phyloP scores from a whole-genome alignment of 1,140 invertebrate species.

The Delia radicum region DNA sequence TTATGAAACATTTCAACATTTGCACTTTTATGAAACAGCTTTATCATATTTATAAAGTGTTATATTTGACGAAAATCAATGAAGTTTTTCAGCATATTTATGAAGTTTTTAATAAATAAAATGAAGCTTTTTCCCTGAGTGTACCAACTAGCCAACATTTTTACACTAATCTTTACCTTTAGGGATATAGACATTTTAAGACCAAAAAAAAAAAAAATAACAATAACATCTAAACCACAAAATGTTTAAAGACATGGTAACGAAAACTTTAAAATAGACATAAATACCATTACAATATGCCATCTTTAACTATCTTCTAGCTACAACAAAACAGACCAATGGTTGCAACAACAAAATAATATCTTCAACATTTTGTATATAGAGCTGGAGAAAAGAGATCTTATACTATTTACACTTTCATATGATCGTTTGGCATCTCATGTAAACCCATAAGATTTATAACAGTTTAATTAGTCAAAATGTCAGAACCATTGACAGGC shows the following conservation, averaged over 20 bases:
- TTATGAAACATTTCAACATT: too few relatives aligned
- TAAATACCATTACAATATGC: slow-evolving; percentile 22
- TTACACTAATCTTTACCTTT: not conserved
- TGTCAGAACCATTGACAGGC: slow-evolving; percentile 15
- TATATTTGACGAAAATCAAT: too few relatives aligned
- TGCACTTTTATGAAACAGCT: too few relatives aligned
- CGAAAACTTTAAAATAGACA: slow-evolving; percentile 16
- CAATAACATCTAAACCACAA: not conserved
- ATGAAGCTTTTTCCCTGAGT: too few relatives aligned
- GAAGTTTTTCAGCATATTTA: too few relatives aligned
- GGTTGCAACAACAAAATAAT: not conserved
- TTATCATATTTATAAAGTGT: too few relatives aligned
- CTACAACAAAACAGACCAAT: not conserved
- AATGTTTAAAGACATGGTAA: not conserved
- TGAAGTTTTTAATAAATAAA: too few relatives aligned
- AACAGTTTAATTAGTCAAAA: slow-evolving; percentile 23
- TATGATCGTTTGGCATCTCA: not conserved
- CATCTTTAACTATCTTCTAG: not conserved
- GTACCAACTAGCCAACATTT: not conserved
- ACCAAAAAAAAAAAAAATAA: not conserved
- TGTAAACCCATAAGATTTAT: slow-evolving; percentile 9
- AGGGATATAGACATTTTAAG: not conserved
- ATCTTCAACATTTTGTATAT: too few relatives aligned
- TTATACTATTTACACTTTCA: not conserved
- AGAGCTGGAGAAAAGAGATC: too few relatives aligned